These are phyloP conservation scores for Euphydryas editha DNA, from an alignment of 2,888 invertebrate species.

Conservation along the genomic window DNA sequence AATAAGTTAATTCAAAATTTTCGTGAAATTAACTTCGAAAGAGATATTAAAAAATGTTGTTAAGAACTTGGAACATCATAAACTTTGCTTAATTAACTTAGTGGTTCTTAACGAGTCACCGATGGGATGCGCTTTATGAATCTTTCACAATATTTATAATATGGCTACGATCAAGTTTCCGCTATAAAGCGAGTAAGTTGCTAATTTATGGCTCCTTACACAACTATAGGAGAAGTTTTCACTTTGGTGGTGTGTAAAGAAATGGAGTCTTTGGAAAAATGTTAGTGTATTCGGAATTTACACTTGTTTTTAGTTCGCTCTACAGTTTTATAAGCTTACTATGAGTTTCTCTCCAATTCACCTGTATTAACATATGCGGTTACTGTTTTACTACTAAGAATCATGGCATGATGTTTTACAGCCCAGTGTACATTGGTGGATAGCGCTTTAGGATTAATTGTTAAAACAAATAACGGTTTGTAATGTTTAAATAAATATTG, in stretches of 20 bases:
- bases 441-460: too few relatives aligned
- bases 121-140: conserved; percentile 2
- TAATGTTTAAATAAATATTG: too few relatives aligned
- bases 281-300: not conserved
- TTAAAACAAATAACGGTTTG: too few relatives aligned
- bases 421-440: too few relatives aligned
- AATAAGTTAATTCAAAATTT: not conserved
- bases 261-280: conserved; percentile 9
- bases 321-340: not conserved
- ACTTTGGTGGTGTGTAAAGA: not conserved
- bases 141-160: conserved; percentile 9
- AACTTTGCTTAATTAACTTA: conserved; percentile 19
- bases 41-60: conserved; percentile 1
- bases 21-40: not conserved
- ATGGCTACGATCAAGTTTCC: conserved; percentile 4
- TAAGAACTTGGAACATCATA: not conserved
- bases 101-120: conserved; percentile 9
- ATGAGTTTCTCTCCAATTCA: too few relatives aligned
- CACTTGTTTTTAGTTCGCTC: not conserved
- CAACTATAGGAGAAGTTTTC: not conserved
- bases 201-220: conserved; percentile 7
- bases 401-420: too few relatives aligned
- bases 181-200: conserved; percentile 8
- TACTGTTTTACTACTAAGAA: too few relatives aligned
- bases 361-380: too few relatives aligned